Base-by-base conservation (phyloP, 2,888 invertebrate species). In the Timandra comae region DNA sequence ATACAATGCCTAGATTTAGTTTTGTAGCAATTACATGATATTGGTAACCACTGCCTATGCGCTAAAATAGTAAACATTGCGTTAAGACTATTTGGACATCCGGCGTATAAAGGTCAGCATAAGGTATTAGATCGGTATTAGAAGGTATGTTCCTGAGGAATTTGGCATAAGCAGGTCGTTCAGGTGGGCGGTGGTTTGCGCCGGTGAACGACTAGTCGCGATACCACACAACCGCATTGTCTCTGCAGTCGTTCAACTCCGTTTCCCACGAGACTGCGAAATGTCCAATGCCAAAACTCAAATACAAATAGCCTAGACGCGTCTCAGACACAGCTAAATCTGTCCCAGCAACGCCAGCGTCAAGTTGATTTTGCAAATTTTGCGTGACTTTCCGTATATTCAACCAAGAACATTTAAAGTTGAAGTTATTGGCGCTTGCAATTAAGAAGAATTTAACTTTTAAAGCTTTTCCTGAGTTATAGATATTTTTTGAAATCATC, bases 241-340 rank as follows among this genome's bases (percentile, higher is more conserved):
- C 77, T 75, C 71, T 62, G 70, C 78, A 82, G 85, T 85, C 84
- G 81, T 84, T 85, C 85, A 84, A 84, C 85, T 80, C 80, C 46
- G 76, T 74, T 86, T 86, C 85, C 85, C 87, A 86, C 82, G 82
- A 79, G 74, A 69, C 73, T 70, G 70, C 67, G 51, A 74, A 77
- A 68, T 75, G 71, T 65, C 76, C 81, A 79, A 78, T 81, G 80
- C 80, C 80, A 81, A 80, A 76, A 72, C 66, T 68, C 71, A 77
- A 79, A 73, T 71, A 71, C 75, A 76, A 78, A 84, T 82, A 82
- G 74, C 78, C 80, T 82, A 84, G 84, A 82, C 84, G 77, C 76
- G 72, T 64, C 65, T 66, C 80, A 85, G 84, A 85, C 84, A 68
- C 58, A 56, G 73, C 79, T 82, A 82, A 73, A 82, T 81, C 73